Conservation (phyloP, 2,113 vertebrate genomes). For the Malurus melanocephalus region DNA sequence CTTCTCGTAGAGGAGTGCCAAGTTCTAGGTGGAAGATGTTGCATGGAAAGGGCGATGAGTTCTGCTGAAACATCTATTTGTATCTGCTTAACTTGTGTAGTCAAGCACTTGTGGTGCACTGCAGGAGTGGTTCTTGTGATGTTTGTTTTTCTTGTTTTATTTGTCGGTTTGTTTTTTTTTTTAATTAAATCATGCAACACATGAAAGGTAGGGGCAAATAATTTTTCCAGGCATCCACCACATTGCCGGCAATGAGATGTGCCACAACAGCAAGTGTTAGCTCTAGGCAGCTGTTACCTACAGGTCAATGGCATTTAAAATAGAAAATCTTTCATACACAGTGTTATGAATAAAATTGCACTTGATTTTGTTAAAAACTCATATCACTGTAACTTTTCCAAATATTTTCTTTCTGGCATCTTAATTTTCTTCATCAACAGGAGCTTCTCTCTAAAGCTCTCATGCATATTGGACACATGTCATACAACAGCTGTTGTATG, state of each 20-base stretch:
- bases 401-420: slow-evolving; percentile 33
- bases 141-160: not conserved
- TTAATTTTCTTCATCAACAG: slow-evolving; percentile 35
- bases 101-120: slow-evolving; percentile 28
- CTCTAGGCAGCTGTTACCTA: slow-evolving; percentile 63
- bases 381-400: slow-evolving; percentile 61
- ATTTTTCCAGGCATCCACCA: slow-evolving; percentile 65
- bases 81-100: not conserved
- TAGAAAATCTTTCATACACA: slow-evolving; percentile 77
- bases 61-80: slow-evolving; percentile 5
- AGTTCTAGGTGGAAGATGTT: not conserved
- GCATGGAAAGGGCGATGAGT: not conserved
- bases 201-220: slow-evolving; percentile 51
- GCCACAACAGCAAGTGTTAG: slow-evolving; percentile 61
- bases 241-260: slow-evolving; percentile 81
- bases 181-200: slow-evolving; percentile 14
- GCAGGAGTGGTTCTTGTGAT: not conserved
- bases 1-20: not conserved
- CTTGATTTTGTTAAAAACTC: slow-evolving; percentile 75
- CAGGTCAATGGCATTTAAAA: slow-evolving; percentile 75
- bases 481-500: slow-evolving; percentile 5
- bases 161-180: not conserved
- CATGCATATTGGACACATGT: not conserved
- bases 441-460: slow-evolving; percentile 30
- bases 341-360: slow-evolving; percentile 81